These are phyloP conservation scores for Agrochola macilenta DNA, from an alignment of 2,888 invertebrate genomes.

Conservation along the genomic window DNA sequence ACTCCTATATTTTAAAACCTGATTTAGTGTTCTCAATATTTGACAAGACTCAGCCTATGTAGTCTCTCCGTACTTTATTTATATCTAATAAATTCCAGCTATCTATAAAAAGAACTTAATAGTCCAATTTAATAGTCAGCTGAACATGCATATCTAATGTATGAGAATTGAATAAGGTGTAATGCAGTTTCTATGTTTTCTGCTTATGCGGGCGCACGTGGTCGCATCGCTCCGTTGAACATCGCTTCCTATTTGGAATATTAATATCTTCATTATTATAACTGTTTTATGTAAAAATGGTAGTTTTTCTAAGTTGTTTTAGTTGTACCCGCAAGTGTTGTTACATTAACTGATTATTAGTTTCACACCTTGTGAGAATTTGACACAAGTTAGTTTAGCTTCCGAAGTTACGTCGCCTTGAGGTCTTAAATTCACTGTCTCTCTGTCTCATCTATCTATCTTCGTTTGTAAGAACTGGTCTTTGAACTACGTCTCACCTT, in stretches of 20 bases:
- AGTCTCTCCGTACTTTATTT: neutral
- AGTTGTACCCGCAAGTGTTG: slow-evolving; percentile 41
- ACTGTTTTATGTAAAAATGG: slow-evolving; percentile 48
- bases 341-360: slow-evolving; percentile 23
- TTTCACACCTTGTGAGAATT: slow-evolving; percentile 17
- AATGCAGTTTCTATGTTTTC: slow-evolving; percentile 84
- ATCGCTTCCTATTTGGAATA: slow-evolving; percentile 78
- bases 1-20: neutral
- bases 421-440: too few relatives aligned
- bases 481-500: too few relatives aligned
- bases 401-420: too few relatives aligned
- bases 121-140: slow-evolving; percentile 57
- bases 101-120: slow-evolving; percentile 31
- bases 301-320: slow-evolving; percentile 43
- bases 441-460: too few relatives aligned
- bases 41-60: neutral
- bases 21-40: neutral
- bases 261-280: slow-evolving; percentile 78
- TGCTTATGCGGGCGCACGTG: slow-evolving; percentile 87
- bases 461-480: too few relatives aligned
- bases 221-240: slow-evolving; percentile 73
- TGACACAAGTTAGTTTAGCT: neutral
- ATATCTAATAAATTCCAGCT: slow-evolving; percentile 12
- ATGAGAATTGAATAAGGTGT: slow-evolving; percentile 71
- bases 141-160: slow-evolving; percentile 69